Evolutionary conservation across 1,140 invertebrate species (phyloP), one percentile per base, ranked within the genome.

Genomic region (Rhagoletis zephyria): DNA sequence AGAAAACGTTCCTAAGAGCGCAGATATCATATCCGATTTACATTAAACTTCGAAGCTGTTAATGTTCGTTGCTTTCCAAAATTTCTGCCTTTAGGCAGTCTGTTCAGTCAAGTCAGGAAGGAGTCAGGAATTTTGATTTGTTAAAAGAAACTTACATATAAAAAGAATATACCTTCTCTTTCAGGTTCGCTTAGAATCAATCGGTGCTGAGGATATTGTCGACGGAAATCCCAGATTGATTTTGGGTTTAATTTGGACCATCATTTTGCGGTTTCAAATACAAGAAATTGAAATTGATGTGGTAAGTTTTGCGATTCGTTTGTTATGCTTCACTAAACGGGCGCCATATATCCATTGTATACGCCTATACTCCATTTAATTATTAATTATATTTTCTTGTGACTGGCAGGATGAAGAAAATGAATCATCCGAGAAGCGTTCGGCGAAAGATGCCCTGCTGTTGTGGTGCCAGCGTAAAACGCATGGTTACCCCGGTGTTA

Each of bases 381-480:
- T 48, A 61, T n/a, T 61, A 85, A 14, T 61, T 59, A 16, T 30
- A n/a, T 19, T 30, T 85, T 85, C 40, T 7, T 60, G 12, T 6
- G 30, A 14, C 64, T n/a, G 51, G 4, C 45, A 97, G 97, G 98
- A 99, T 93, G 98, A 99, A 94, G 97, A 99, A 91, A 98, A 99
- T 94, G 98, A 98, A 93, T 98, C 97, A 89, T 98, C 97, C 89
- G 98, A 99, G 93, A 99, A 99, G 94, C 99, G 98, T 94, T 99
- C 98, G 4, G 99, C 98, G 87, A 99, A 99, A 95, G 99, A 99
- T 94, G 99, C 99, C 4, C 93, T 99, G 87, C 94, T 99, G 51
- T 94, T 99, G 77, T 99, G 99, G 99, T 99, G 98, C 92, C 99
- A 99, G 94, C 95, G 98, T 77, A 99, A 99, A 94, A 99, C 98